phyloP scores from a whole-genome alignment of 2,888 invertebrate species.

The Cremastinae sp. region DNA sequence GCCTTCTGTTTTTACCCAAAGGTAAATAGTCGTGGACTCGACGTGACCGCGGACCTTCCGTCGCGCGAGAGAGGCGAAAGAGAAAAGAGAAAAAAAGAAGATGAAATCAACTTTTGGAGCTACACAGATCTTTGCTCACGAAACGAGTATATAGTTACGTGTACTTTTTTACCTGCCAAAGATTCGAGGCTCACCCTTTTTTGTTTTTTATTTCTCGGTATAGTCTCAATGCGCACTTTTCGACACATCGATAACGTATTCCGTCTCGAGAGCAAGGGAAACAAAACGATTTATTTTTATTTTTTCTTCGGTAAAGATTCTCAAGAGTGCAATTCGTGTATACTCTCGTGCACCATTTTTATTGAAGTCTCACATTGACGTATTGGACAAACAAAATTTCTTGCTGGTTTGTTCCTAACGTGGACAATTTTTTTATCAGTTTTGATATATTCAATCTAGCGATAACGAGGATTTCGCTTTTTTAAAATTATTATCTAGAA shows the following conservation, averaged over 20 bases:
- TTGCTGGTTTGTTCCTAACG: no score
- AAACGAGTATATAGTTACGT: conserved; percentile 1
- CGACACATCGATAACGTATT: conserved; percentile 34
- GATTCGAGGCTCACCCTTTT: conserved; percentile 22
- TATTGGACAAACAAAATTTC: not conserved
- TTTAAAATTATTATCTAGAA: not conserved
- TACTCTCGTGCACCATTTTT: no score
- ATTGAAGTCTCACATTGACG: no score
- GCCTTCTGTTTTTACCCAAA: conserved; percentile 65
- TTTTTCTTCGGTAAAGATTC: no score
- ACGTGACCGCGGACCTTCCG: conserved; percentile 62
- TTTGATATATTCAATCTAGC: not conserved
- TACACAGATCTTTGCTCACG: conserved; percentile 12
- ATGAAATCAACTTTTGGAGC: conserved; percentile 50
- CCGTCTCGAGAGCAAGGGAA: conserved; percentile 25
- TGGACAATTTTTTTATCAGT: not conserved
- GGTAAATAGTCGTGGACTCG: conserved; percentile 64
- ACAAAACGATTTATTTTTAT: no score
- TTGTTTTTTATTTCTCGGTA: conserved; percentile 36
- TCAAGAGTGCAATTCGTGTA: no score
- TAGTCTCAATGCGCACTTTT: conserved; percentile 46
- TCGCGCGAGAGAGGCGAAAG: conserved; percentile 51
- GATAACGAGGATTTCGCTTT: not conserved
- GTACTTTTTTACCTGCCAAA: conserved; percentile 49
- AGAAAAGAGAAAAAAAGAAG: conserved; percentile 22